phyloP scores from a whole-genome alignment of 92 coral and sea anemone species.

The Paramuricea clavata region DNA sequence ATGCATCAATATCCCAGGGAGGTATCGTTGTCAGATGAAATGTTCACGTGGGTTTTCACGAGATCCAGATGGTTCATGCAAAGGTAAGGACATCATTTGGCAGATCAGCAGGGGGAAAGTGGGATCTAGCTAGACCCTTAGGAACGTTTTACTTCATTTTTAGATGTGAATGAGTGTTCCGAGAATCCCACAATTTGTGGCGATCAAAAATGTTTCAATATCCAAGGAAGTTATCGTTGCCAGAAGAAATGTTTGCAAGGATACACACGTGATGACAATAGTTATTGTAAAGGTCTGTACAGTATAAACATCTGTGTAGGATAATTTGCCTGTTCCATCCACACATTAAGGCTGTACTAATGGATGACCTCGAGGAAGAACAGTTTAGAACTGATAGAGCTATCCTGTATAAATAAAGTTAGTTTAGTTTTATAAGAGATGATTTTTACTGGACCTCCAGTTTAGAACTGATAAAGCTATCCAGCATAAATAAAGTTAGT shows the following conservation, averaged over 20 bases:
- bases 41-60: conserved; percentile 52
- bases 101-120: too few relatives aligned
- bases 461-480: too few relatives aligned
- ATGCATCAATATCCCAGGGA: conserved; percentile 87
- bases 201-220: conserved; percentile 82
- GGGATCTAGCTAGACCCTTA: too few relatives aligned
- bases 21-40: conserved; percentile 76
- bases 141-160: not conserved
- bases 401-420: too few relatives aligned
- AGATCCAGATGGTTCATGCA: not conserved
- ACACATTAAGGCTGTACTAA: too few relatives aligned
- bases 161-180: conserved; percentile 88
- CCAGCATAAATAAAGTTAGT: too few relatives aligned
- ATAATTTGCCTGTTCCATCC: too few relatives aligned
- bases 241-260: conserved; percentile 76
- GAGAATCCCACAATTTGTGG: conserved; percentile 75
- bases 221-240: conserved; percentile 84
- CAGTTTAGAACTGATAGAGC: too few relatives aligned
- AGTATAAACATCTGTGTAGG: too few relatives aligned
- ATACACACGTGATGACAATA: conserved; percentile 70
- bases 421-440: too few relatives aligned
- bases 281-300: conserved; percentile 27
- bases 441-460: too few relatives aligned
- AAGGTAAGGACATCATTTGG: not conserved
- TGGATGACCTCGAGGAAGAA: too few relatives aligned